Evolutionary conservation across 2,888 invertebrate species (phyloP), one percentile per base, ranked within the genome.

Genomic region (Coelopa pilipes): DNA sequence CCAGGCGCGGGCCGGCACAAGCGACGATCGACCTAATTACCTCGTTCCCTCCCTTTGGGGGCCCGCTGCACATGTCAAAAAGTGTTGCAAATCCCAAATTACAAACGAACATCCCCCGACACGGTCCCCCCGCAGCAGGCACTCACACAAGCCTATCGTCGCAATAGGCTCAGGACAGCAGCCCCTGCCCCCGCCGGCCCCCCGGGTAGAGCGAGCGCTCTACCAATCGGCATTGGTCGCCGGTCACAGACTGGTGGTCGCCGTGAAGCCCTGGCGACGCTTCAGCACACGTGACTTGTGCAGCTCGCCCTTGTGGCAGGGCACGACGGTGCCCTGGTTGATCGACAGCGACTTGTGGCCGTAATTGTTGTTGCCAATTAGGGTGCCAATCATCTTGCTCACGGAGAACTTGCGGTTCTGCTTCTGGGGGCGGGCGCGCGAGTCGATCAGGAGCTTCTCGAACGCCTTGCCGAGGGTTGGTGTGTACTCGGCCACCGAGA

Each of bases 401-500:
- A 94, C 93, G 74, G 93, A 93, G 87, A 93, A 93, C 86, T 93
- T 93, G 79, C 93, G 88, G 76, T 78, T 78, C 78, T 91, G 90
- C 80, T 92, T 91, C 80, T 91, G 90, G 50, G 90, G 83, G 17
- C 85, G 89, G 21, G 89, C 89, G 76, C 92, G 90, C 75, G 92
- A 92, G 82, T 93, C 93, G 75, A 90, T 90, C 47, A 94, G 89
- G 45, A 93, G 87, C 63, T 90, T 88, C 84, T 93, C 93, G 81
- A 94, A 93, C 74, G 93, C 92, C 66, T 92, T 90, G 87, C 93
- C 93, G 63, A 94, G 90, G 80, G 92, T 91, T 17, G 92, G 90
- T 34, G 92, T 92, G 87, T 94, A 94, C 86, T 94, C 94, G 0
- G 94, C 94, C 10, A 94, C 94, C 24, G 93, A 93, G n/a, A 94